Percentiles rank a stretch among this genome's conserved stretches.
phyloP scores from a whole-genome alignment of 2,797 vertebrate genomes.

The Ctenopoma multispine region DNA sequence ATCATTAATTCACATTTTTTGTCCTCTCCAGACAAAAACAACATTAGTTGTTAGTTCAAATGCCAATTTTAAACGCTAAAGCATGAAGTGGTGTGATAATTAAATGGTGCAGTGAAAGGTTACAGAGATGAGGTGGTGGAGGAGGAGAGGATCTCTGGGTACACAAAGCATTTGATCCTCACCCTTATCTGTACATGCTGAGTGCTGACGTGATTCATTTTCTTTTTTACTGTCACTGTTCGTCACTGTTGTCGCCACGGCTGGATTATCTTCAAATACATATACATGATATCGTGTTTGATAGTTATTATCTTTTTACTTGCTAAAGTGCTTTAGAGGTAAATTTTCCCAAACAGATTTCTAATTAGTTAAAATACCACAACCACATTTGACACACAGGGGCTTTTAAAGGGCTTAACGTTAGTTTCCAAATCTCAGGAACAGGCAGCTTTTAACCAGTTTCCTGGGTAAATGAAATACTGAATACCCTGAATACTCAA shows the following conservation, averaged over 20 bases:
- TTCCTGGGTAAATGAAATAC: no score
- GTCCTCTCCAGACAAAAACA: neutral
- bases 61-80: slow-evolving; percentile 7
- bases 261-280: no score
- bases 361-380: no score
- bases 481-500: no score
- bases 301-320: no score
- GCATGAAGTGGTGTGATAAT: slow-evolving; percentile 2
- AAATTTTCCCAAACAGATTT: no score
- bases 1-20: neutral
- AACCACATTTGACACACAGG: no score
- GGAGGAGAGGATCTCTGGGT: neutral
- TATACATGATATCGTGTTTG: no score
- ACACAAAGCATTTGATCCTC: neutral
- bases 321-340: no score
- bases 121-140: neutral
- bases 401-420: no score
- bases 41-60: neutral
- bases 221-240: slow-evolving; percentile 5
- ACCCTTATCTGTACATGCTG: slow-evolving; percentile 2
- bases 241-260: neutral
- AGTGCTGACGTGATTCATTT: slow-evolving; percentile 9
- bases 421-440: no score
- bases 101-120: neutral
- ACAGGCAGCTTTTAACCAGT: no score